Base-by-base conservation (phyloP, 2,797 vertebrate species). In the Mormyrops boulengeri region DNA sequence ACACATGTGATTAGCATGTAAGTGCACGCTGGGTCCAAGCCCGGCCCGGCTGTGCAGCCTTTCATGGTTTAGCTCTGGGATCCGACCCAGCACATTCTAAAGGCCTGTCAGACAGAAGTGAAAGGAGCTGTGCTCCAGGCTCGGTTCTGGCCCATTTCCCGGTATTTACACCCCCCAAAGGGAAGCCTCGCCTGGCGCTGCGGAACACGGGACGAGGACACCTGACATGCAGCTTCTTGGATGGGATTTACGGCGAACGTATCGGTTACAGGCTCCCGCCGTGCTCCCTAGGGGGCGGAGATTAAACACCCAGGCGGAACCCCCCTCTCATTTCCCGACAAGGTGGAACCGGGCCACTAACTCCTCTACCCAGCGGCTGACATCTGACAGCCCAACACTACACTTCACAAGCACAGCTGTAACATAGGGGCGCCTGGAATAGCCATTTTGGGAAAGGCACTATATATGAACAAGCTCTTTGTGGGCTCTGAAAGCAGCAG, bases 41-140 rank as follows among this genome's bases (percentile, higher is more conserved):
- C 14, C 30, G 12, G 66, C 22, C 62, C 14, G 12, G 14, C 52
- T 53, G 53, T 19, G 53, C 53, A 55, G 26, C 26, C 62, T 66
- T 66, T 66, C 2, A 66, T 30, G 7, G 62, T 66, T 66, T 4
- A 30, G 22, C 9, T 69, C 30, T 34, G 30, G 62, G 22, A 69
- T 26, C 30, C 57, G 85, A 91, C 82, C 12, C 66, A 44, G 50
- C 8, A 22, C 82, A 60, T 91, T 90, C 41, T 26, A 50, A 38
- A 84, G 80, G 60, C 91, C 93, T 57, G 22, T 52, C 47, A 52
- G 8, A 38, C 30, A 52, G 44, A 85, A 11, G 5, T 22, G 82
- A 49, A 50, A 19, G 47, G 47, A 22, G 11, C 82, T 22, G 41
- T 22, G 47, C 17, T 85, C 9, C 66, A 77, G 69, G 69, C 34